These are phyloP conservation scores for Dicentrarchus labrax DNA, from an alignment of 2,113 vertebrate species.

Conservation along the genomic window DNA sequence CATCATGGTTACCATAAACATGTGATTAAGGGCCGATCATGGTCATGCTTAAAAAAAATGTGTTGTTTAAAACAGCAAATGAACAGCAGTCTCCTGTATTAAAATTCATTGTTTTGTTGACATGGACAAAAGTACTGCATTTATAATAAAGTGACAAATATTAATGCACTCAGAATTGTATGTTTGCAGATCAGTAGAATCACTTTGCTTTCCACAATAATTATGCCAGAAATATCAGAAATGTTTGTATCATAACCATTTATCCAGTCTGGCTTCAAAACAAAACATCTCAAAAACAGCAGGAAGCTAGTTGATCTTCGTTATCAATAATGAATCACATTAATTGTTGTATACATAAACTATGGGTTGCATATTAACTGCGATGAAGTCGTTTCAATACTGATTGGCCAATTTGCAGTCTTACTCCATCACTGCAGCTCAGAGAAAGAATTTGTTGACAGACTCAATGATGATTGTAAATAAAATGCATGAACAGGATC, in stretches of 20 bases:
- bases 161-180: not conserved
- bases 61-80: not conserved
- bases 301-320: constrained; percentile 12
- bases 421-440: constrained; percentile 13
- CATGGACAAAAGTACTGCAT: not conserved
- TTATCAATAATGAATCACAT: constrained; percentile 25
- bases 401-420: constrained; percentile 7
- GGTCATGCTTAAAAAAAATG: not conserved
- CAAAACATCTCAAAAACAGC: constrained; percentile 15
- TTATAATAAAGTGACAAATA: not conserved
- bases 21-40: not conserved
- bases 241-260: constrained; percentile 1
- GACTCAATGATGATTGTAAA: constrained; percentile 3
- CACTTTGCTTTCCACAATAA: constrained; percentile 7
- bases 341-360: constrained; percentile 33
- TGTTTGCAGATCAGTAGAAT: constrained; percentile 4
- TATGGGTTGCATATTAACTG: not conserved
- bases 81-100: not conserved
- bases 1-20: not conserved
- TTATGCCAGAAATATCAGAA: constrained; percentile 6
- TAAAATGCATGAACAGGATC: not conserved
- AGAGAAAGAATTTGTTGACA: not conserved
- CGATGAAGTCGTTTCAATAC: not conserved
- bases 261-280: not conserved
- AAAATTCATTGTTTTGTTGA: not conserved